Conservation (phyloP, 2,113 vertebrate species). For the Seriola aureovittata region DNA sequence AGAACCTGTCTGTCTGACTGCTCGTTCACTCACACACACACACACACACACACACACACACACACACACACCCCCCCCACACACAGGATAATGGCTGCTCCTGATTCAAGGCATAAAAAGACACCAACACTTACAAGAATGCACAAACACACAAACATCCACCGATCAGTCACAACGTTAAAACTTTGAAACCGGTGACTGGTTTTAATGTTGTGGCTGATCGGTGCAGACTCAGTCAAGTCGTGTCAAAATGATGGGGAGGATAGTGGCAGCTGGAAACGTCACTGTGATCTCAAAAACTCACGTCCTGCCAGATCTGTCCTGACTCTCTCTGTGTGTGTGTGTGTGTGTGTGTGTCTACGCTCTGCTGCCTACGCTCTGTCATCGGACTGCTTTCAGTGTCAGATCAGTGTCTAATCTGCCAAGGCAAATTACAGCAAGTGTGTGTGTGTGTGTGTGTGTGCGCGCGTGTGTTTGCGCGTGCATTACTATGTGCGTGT, state of each 20-base stretch:
- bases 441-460: neutral
- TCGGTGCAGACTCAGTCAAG: neutral
- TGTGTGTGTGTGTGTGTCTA: constrained; percentile 29
- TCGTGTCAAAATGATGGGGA: constrained; percentile 3
- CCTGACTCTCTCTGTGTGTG: constrained; percentile 28
- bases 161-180: too few species aligned
- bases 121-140: neutral
- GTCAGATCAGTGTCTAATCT: constrained; percentile 70
- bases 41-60: constrained; percentile 24
- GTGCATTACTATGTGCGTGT: neutral
- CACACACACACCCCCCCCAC: neutral
- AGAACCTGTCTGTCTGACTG: constrained; percentile 46
- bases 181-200: too few species aligned
- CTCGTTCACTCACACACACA: neutral
- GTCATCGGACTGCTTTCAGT: constrained; percentile 58
- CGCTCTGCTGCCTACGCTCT: constrained; percentile 30
- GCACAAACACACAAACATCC: neutral
- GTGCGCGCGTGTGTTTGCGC: neutral
- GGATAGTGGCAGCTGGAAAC: constrained; percentile 30
- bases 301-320: constrained; percentile 18
- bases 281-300: constrained; percentile 33
- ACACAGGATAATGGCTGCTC: neutral
- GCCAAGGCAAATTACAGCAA: constrained; percentile 59
- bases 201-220: too few species aligned
- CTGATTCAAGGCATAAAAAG: neutral